Percentiles rank a stretch among this genome's conserved stretches.
Conservation (phyloP, 23 tunicate genomes). For the Oikopleura dioica region DNA sequence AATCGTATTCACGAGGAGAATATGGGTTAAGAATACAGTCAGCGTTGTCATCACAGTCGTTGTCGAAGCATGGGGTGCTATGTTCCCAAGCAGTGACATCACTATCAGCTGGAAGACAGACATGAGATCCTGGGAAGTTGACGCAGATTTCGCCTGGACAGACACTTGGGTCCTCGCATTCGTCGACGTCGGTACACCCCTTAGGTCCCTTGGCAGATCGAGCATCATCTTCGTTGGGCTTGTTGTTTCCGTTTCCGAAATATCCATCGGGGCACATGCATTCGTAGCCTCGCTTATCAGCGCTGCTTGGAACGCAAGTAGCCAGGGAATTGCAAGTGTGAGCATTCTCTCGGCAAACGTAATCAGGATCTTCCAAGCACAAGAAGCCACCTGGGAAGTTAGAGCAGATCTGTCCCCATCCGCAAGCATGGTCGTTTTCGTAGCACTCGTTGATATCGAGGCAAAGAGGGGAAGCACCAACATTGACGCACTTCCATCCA, state of each 20-base stretch:
- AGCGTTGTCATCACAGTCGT: background rate
- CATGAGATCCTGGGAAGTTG: background rate
- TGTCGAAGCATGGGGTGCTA: background rate
- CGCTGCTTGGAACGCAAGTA: background rate
- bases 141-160: background rate
- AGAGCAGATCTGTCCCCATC: background rate
- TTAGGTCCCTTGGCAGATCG: background rate
- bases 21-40: background rate
- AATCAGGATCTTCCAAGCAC: background rate
- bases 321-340: background rate
- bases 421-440: background rate
- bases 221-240: background rate
- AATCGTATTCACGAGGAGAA: background rate
- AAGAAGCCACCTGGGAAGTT: background rate
- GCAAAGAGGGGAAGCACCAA: background rate
- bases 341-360: background rate
- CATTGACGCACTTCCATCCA: background rate
- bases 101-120: background rate
- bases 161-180: background rate
- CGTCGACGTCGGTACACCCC: background rate
- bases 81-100: background rate
- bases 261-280: background rate
- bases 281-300: background rate
- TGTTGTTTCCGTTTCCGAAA: background rate
- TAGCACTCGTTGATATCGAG: background rate